Percentiles rank a stretch among this genome's conserved stretches.
Conservation (phyloP, 2,888 invertebrate species). For the Stenodera caucasica region DNA sequence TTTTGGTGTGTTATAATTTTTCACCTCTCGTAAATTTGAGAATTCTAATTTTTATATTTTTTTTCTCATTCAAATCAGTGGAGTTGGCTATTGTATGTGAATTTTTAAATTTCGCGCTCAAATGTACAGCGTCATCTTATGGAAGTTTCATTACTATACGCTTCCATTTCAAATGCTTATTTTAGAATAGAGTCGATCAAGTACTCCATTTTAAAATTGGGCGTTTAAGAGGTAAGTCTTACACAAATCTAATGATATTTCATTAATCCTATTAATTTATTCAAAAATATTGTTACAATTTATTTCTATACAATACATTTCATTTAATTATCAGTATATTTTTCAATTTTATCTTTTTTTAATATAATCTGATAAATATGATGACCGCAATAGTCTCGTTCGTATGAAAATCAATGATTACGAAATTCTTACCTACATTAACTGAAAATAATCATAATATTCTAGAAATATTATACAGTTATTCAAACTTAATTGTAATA, state of each 20-base stretch:
- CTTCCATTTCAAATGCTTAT: no score
- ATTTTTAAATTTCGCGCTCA: no score
- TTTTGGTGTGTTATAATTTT: no score
- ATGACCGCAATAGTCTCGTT: background rate
- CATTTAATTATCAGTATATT: background rate
- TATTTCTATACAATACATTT: background rate
- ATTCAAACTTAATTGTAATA: background rate
- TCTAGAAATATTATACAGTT: background rate
- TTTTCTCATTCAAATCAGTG: no score
- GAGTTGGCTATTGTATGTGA: no score
- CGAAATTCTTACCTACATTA: background rate
- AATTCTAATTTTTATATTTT: no score
- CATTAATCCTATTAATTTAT: background rate
- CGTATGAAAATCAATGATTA: background rate
- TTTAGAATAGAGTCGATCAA: no score
- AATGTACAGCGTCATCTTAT: no score
- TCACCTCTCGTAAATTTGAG: no score
- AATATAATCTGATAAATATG: background rate
- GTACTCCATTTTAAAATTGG: background rate
- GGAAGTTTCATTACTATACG: no score
- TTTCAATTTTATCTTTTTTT: background rate
- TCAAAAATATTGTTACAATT: background rate
- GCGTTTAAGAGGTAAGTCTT: background rate
- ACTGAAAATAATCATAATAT: background rate
- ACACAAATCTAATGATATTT: background rate